Evolutionary conservation across 1,140 invertebrate species (phyloP).

Genomic region (Drosophila setifemur): DNA sequence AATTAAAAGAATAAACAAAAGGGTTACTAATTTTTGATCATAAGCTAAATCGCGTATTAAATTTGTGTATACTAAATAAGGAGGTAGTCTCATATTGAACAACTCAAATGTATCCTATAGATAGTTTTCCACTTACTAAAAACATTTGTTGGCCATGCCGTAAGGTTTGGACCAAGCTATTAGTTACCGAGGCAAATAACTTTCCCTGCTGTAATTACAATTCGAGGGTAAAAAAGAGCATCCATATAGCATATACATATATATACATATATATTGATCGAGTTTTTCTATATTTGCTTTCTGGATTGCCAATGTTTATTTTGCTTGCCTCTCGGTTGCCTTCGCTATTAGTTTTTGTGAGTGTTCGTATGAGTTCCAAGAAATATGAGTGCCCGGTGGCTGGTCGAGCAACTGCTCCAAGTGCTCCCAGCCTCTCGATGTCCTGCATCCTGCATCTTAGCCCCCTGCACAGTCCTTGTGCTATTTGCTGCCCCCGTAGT

Average conservation of each 20-base stretch:
- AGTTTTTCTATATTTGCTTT: slow-evolving; percentile 25
- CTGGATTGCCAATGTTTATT: slow-evolving; percentile 42
- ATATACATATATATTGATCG: slow-evolving; percentile 29
- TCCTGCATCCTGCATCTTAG: not conserved
- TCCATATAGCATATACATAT: not conserved
- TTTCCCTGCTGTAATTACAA: slow-evolving; percentile 11
- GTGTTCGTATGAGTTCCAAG: slow-evolving; percentile 66
- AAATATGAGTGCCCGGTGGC: slow-evolving; percentile 73
- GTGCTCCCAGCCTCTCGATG: slow-evolving; percentile 6
- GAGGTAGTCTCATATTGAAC: too few species aligned
- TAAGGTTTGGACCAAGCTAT: not conserved
- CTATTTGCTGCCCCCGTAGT: slow-evolving; percentile 25
- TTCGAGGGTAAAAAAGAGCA: not conserved
- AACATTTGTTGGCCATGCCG: slow-evolving; percentile 5
- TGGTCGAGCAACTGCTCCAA: slow-evolving; percentile 16
- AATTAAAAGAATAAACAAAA: too few species aligned
- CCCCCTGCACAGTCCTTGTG: not conserved
- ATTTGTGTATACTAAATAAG: too few species aligned
- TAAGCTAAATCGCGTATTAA: too few species aligned
- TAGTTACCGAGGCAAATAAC: not conserved
- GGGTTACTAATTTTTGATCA: too few species aligned
- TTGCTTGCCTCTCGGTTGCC: slow-evolving; percentile 29
- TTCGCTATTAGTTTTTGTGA: slow-evolving; percentile 72
- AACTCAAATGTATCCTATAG: too few species aligned
- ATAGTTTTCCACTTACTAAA: too few species aligned